Base-by-base conservation (phyloP, 2,888 invertebrate genomes). In the Mesochorus sp. region DNA sequence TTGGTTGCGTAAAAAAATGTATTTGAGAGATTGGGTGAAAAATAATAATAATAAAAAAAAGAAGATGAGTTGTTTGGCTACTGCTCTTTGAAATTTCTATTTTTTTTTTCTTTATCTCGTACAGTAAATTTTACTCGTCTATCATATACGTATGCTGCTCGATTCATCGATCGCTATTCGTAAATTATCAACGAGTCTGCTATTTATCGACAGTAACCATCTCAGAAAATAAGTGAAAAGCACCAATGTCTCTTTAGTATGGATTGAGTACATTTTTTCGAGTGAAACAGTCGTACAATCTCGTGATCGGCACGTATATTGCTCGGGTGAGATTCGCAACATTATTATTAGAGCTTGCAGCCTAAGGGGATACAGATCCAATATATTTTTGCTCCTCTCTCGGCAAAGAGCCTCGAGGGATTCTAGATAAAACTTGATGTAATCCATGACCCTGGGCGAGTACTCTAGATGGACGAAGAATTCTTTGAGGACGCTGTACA, bases 291-390 rank as follows among this genome's bases (percentile, higher is more conserved):
- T 66, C 0, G 84, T 68, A 72, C 83, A 80, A 49, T 79, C 68
- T 28, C 64, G 86, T n/a, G 88, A 84, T 19, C 80, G 75, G 3
- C 6, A 6, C 0, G 87, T 82, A 39, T 88, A 87, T 73, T 82
- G 24, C 4, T 14, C n/a, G 10, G 87, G 85, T 6, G 84, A 81
- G 49, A 89, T 88, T 70, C 76, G 76, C 8, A 90, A 70, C 57
- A 90, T 81, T 67, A 88, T 81, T 1, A 87, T 76, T 51, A 81
- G 81, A 5, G 82, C 82, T 59, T 85, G 88, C 39, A 87, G 77
- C 34, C 81, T 73, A 5, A 66, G 80, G 2, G 90, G 89, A 82
- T 90, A 90, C 14, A 90, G 84, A 73, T 89, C 86, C 49, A 88
- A 19, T 34, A 84, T 81, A 44, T 86, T 82, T 77, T 82, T 84